Conservation (phyloP, 2,888 invertebrate species). For the Ariolimax columbianus region DNA sequence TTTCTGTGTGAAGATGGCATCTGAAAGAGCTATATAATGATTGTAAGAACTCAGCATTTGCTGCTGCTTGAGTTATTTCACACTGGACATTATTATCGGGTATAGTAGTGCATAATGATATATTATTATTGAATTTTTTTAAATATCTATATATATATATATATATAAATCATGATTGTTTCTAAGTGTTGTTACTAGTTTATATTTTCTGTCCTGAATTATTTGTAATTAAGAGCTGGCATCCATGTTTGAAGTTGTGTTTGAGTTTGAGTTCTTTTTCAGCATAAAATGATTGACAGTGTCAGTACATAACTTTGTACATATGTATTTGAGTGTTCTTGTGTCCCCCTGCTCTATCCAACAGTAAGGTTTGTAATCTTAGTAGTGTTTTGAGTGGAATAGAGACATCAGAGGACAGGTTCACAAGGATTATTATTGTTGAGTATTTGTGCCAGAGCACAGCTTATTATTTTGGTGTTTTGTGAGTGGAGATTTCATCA, state of each 20-base stretch:
- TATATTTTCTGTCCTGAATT: neutral
- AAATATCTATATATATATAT: neutral
- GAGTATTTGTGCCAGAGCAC: too few species aligned
- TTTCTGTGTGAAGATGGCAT: too few species aligned
- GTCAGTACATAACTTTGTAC: too few species aligned
- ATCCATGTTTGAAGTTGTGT: neutral
- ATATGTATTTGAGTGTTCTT: too few species aligned
- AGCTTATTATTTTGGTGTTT: neutral
- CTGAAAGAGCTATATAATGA: too few species aligned
- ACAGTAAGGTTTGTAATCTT: too few species aligned
- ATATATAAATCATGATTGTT: neutral
- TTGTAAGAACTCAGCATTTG: neutral
- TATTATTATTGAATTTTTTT: neutral
- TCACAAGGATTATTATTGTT: too few species aligned
- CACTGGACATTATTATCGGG: neutral
- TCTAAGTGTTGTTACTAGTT: conserved; percentile 1
- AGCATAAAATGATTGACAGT: neutral
- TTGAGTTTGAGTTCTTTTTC: neutral
- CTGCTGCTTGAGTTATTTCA: neutral
- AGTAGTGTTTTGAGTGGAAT: too few species aligned
- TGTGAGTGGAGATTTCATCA: neutral
- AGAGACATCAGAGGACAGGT: too few species aligned
- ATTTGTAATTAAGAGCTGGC: neutral
- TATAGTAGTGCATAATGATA: conserved; percentile 1
- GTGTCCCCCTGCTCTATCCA: too few species aligned